A percentile compares a stretch with the other conserved stretches of the same genome.
phyloP scores from a whole-genome alignment of 92 coral and sea anemone genomes.

The Epizoanthus rinbou region DNA sequence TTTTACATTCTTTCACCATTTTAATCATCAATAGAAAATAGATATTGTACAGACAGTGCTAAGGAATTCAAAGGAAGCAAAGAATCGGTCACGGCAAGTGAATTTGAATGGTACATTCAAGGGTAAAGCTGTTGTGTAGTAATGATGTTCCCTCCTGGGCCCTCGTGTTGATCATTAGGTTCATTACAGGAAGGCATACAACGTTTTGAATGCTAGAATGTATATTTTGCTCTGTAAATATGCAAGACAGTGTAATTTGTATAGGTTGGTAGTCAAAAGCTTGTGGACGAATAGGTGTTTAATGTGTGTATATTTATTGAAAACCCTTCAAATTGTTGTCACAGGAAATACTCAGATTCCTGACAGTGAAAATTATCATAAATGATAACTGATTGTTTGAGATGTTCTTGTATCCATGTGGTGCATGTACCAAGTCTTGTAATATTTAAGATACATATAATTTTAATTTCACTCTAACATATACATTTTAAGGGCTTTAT shows the following conservation, averaged over 20 bases:
- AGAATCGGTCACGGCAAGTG: neutral
- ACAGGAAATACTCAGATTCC: neutral
- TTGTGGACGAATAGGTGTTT: slow-evolving; percentile 1
- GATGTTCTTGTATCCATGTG: neutral
- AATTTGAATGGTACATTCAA: neutral
- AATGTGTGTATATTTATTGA: slow-evolving; percentile 42
- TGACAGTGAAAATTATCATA: neutral
- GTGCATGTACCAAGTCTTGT: neutral
- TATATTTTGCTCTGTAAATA: slow-evolving; percentile 22
- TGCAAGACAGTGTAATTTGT: slow-evolving; percentile 1
- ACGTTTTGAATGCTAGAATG: neutral
- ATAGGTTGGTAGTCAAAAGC: slow-evolving; percentile 15
- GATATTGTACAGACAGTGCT: neutral
- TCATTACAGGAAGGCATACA: neutral
- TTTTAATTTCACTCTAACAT: no score
- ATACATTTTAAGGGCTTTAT: no score
- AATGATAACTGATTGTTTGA: neutral
- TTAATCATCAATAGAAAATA: no score
- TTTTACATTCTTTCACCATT: no score
- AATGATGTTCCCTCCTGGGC: slow-evolving; percentile 5
- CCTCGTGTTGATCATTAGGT: slow-evolving; percentile 26
- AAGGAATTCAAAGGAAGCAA: neutral
- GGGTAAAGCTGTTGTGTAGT: slow-evolving; percentile 5
- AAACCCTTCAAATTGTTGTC: slow-evolving; percentile 40
- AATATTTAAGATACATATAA: no score